Evolutionary conservation across 1,140 invertebrate species (phyloP).

Genomic region (Mamestra configurata): DNA sequence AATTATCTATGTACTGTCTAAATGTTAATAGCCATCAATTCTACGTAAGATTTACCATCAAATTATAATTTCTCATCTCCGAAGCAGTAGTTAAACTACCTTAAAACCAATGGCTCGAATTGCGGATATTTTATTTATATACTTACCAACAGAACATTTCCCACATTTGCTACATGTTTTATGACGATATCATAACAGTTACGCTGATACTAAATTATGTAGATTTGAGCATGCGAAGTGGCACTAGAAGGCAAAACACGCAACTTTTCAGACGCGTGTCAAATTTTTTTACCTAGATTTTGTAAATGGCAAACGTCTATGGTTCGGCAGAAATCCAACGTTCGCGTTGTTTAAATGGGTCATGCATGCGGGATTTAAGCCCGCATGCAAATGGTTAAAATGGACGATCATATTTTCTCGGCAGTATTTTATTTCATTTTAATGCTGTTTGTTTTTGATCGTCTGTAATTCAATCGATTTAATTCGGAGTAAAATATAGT

Average conservation of each 20-base stretch:
- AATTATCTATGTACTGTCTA: too few relatives aligned
- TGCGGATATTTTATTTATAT: neutral
- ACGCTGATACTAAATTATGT: constrained; percentile 51
- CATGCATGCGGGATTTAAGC: neutral
- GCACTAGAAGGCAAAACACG: constrained; percentile 51
- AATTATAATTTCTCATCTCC: neutral
- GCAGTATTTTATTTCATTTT: neutral
- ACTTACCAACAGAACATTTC: neutral
- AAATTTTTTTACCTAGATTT: constrained; percentile 50
- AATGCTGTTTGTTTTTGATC: neutral
- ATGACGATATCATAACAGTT: constrained; percentile 39
- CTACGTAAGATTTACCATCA: neutral
- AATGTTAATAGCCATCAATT: neutral
- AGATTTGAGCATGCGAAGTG: constrained; percentile 54
- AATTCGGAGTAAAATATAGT: too few relatives aligned
- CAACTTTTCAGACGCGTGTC: constrained; percentile 44
- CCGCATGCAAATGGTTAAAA: neutral
- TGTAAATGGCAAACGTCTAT: constrained; percentile 22
- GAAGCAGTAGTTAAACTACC: neutral
- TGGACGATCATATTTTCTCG: neutral
- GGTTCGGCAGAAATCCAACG: constrained; percentile 1
- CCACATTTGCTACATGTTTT: neutral
- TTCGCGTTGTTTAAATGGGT: neutral
- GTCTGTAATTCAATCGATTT: too few relatives aligned
- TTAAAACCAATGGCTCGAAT: neutral